Conservation (phyloP, 2,113 vertebrate species). For the Craseonycteris thonglongyai region DNA sequence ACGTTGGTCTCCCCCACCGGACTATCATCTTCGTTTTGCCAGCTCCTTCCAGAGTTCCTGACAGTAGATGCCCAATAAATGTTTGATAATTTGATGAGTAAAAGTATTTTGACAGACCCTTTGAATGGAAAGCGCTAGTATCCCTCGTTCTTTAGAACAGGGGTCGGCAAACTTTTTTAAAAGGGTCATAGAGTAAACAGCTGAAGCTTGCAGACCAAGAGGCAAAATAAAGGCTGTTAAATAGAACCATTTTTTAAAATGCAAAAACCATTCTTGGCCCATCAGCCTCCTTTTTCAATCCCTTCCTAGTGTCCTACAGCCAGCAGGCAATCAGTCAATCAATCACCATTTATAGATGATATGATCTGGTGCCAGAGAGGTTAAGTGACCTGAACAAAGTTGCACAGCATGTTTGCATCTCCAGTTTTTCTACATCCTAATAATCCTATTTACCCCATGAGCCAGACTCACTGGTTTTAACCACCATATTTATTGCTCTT, state of each 20-base stretch:
- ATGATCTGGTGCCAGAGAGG: not conserved
- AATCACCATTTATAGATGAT: not conserved
- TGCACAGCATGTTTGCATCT: not conserved
- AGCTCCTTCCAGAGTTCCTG: not conserved
- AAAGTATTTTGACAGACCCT: not conserved
- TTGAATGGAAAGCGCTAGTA: not conserved
- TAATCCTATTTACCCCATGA: not conserved
- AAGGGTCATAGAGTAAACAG: not conserved
- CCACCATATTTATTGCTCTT: not conserved
- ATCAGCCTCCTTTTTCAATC: not conserved
- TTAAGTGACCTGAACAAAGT: not conserved
- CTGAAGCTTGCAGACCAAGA: not conserved
- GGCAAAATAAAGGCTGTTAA: not conserved
- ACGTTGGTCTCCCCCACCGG: accelerated
- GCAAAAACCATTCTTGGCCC: not conserved
- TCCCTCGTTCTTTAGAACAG: not conserved
- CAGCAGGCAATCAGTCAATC: not conserved
- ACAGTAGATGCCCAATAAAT: not conserved
- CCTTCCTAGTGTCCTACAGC: not conserved
- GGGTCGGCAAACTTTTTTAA: not conserved
- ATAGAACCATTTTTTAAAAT: not conserved
- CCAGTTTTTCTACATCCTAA: not conserved
- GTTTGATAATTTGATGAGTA: not conserved
- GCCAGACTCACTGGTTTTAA: not conserved
- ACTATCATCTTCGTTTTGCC: not conserved